Conservation (phyloP, 1,140 invertebrate species). For the Drosophila insularis region DNA sequence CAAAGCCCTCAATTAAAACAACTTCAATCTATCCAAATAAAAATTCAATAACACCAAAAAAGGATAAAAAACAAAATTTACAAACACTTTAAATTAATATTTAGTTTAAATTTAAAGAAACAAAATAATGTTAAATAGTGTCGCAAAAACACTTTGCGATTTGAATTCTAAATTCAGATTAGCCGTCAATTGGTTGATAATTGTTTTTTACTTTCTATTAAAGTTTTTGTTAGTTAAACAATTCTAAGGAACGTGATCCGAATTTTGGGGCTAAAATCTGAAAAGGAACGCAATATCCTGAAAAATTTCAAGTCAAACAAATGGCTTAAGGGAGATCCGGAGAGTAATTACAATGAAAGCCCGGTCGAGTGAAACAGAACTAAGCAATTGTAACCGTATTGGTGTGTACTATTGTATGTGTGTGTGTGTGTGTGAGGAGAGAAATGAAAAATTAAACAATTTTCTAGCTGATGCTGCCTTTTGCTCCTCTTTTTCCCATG, state of each 20-base stretch:
- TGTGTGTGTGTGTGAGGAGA: slow-evolving; percentile 25
- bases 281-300: slow-evolving; percentile 50
- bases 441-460: slow-evolving; percentile 79
- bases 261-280: not conserved
- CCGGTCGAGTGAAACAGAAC: slow-evolving; percentile 24
- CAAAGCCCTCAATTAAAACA: no score
- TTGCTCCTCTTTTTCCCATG: not conserved
- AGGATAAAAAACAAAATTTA: no score
- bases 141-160: not conserved
- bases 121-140: not conserved
- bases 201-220: slow-evolving; percentile 28
- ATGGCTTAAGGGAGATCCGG: slow-evolving; percentile 67
- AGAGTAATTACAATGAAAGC: slow-evolving; percentile 68
- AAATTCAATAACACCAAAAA: no score
- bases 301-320: slow-evolving; percentile 77
- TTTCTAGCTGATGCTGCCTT: slow-evolving; percentile 45
- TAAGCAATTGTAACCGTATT: not conserved
- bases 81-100: not conserved
- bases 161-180: slow-evolving; percentile 30
- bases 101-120: not conserved
- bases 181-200: slow-evolving; percentile 63
- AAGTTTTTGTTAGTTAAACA: slow-evolving; percentile 26
- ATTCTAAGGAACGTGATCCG: slow-evolving; percentile 32
- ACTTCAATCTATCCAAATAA: no score
- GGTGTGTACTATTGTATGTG: not conserved